Conservation (phyloP, 2,797 vertebrate genomes). For the Vespertilio murinus region DNA sequence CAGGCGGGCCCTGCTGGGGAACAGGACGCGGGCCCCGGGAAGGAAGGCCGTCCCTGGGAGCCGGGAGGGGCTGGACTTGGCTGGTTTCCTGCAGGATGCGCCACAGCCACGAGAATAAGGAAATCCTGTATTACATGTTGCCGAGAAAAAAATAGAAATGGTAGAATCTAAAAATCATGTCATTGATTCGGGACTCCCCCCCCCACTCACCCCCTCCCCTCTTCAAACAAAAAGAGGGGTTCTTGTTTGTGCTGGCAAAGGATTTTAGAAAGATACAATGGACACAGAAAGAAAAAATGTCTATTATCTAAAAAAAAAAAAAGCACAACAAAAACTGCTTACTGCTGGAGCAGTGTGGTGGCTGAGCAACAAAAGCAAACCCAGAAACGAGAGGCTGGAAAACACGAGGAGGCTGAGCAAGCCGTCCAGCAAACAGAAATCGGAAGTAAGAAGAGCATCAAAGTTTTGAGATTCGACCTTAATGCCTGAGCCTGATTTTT, state of each 20-base stretch:
- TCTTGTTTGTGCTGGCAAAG: conserved; percentile 69
- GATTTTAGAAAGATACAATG: conserved; percentile 82
- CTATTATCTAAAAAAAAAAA: conserved; percentile 80
- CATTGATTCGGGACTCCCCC: conserved; percentile 59
- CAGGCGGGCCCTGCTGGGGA: conserved; percentile 52
- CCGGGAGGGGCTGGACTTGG: conserved; percentile 78
- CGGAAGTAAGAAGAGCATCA: neutral
- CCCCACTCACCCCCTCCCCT: too few relatives aligned
- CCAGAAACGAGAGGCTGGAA: conserved; percentile 55
- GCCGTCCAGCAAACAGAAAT: conserved; percentile 43
- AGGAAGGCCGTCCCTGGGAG: conserved; percentile 67
- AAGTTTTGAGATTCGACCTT: conserved; percentile 52
- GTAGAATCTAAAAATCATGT: conserved; percentile 78
- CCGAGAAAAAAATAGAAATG: conserved; percentile 80
- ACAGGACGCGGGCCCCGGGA: conserved; percentile 61
- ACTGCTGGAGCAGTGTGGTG: conserved; percentile 69
- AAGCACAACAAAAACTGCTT: conserved; percentile 69
- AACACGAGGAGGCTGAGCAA: conserved; percentile 52
- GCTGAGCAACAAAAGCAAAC: conserved; percentile 69
- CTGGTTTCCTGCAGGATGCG: conserved; percentile 78
- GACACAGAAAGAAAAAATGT: conserved; percentile 67
- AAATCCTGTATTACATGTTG: conserved; percentile 81
- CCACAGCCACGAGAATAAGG: conserved; percentile 76
- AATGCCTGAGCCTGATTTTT: conserved; percentile 43
- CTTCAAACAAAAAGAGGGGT: conserved; percentile 76